Percentiles rank a stretch among this genome's conserved stretches.
These are phyloP conservation scores for Tinea semifulvella DNA, from an alignment of 2,888 invertebrate genomes.

Conservation along the genomic window DNA sequence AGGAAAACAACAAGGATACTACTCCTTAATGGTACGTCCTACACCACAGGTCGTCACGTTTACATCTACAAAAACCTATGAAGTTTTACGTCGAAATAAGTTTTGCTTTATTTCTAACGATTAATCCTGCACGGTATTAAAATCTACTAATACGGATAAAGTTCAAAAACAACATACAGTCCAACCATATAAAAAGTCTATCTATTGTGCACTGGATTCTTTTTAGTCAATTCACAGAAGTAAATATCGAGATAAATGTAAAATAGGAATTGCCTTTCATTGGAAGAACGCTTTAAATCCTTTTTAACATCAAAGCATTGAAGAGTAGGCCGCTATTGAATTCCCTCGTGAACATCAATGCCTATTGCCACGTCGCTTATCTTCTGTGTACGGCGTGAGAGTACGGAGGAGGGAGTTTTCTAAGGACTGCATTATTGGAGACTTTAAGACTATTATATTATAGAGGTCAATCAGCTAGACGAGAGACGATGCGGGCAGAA, in stretches of 20 bases:
- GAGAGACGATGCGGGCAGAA: background rate
- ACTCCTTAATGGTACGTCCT: no score
- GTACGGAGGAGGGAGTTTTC: conserved; percentile 25
- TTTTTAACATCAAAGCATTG: conserved; percentile 53
- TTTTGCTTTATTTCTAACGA: no score
- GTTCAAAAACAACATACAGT: no score
- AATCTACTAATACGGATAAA: no score
- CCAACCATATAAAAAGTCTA: conserved; percentile 14
- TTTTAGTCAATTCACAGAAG: background rate
- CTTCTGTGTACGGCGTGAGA: conserved; percentile 39
- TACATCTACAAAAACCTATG: no score
- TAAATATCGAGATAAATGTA: conserved; percentile 13
- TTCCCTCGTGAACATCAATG: conserved; percentile 59
- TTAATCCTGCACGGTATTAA: no score
- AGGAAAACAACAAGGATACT: no score
- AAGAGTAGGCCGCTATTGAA: conserved; percentile 54
- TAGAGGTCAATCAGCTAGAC: conserved; percentile 20
- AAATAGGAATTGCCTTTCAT: conserved; percentile 40
- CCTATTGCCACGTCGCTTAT: conserved; percentile 62
- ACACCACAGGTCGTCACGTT: no score
- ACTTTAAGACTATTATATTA: conserved; percentile 16
- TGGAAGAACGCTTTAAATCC: conserved; percentile 48
- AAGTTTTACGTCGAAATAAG: no score
- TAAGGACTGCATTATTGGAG: conserved; percentile 46
- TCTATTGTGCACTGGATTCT: no score